Evolutionary conservation across 2,797 vertebrate species (phyloP).

Genomic region (Hirundo rustica): DNA sequence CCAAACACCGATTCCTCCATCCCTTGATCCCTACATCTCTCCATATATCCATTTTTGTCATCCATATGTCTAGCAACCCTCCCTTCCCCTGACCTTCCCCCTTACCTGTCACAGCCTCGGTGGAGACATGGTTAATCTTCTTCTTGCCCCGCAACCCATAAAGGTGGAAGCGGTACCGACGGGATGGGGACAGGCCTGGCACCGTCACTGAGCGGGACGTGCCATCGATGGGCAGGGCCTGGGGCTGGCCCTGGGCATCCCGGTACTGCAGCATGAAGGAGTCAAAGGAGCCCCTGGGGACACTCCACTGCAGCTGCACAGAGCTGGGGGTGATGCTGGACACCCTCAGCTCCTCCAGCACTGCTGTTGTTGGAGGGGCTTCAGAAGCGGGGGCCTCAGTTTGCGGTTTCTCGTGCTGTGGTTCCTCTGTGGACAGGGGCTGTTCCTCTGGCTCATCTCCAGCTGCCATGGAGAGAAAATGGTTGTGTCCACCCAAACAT

Average conservation of each 20-base stretch:
- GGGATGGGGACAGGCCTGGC: background rate
- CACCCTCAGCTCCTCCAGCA: background rate
- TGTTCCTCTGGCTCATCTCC: too few species aligned
- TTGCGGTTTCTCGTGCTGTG: too few species aligned
- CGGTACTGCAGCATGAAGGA: conserved; percentile 49
- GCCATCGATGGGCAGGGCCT: background rate
- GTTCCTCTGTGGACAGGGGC: too few species aligned
- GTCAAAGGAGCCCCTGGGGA: conserved; percentile 34
- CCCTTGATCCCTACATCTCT: too few species aligned
- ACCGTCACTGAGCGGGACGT: fast-evolving
- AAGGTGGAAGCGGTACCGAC: background rate
- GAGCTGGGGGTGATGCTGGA: background rate
- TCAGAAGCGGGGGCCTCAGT: too few species aligned
- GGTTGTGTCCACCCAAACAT: too few species aligned
- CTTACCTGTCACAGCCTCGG: fast-evolving
- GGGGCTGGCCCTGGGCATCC: conserved; percentile 28
- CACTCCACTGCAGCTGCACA: conserved; percentile 20
- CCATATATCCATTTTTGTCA: too few species aligned
- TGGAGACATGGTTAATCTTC: background rate
- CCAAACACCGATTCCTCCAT: too few species aligned
- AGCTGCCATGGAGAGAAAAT: too few species aligned
- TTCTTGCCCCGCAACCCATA: background rate
- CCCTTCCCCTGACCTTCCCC: too few species aligned
- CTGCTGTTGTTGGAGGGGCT: too few species aligned
- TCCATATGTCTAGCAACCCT: too few species aligned